phyloP scores from a whole-genome alignment of 2,888 invertebrate genomes.

The Acanthosepion esculentum region DNA sequence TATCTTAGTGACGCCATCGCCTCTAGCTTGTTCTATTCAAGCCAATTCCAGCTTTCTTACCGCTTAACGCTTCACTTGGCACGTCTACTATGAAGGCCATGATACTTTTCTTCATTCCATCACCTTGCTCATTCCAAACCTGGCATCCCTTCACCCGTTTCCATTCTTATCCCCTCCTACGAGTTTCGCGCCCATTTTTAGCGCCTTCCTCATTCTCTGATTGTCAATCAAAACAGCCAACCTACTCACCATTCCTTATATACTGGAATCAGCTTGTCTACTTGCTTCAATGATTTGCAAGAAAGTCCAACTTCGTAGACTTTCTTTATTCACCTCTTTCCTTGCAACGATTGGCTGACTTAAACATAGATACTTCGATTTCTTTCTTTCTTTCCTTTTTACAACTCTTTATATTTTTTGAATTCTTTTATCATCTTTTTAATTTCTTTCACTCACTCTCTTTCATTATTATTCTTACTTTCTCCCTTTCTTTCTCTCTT shows the following conservation, averaged over 20 bases:
- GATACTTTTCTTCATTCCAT: neutral
- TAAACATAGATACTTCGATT: neutral
- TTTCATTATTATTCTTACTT: too few species aligned
- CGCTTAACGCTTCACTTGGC: neutral
- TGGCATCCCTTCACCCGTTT: neutral
- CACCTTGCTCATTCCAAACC: neutral
- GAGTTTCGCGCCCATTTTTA: neutral
- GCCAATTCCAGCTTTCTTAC: neutral
- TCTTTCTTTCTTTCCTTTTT: neutral
- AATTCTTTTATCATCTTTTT: neutral
- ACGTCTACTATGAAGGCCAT: neutral
- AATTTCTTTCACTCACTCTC: too few species aligned
- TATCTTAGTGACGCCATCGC: neutral
- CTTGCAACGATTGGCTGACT: neutral
- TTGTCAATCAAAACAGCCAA: neutral
- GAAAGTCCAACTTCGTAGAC: neutral
- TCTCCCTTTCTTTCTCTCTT: neutral
- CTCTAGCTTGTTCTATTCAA: neutral
- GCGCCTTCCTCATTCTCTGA: neutral
- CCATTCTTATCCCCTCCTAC: neutral
- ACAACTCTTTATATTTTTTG: too few species aligned
- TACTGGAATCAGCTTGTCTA: neutral
- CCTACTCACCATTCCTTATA: neutral
- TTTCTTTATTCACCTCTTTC: neutral
- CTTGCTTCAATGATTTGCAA: neutral